These are phyloP conservation scores for Trogon surrucura DNA, from an alignment of 2,113 vertebrate genomes.

Conservation along the genomic window DNA sequence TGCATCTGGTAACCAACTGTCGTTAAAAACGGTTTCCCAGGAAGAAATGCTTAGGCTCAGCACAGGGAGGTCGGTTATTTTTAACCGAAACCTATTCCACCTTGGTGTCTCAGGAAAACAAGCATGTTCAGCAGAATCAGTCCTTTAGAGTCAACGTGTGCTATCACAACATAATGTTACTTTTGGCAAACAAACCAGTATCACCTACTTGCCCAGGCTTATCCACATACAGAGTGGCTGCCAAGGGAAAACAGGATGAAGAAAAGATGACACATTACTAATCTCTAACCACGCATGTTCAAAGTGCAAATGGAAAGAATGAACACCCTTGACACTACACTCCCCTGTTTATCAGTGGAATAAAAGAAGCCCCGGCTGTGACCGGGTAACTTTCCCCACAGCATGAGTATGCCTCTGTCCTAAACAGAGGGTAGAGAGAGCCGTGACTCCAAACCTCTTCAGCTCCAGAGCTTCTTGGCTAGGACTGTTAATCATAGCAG, in stretches of 20 bases:
- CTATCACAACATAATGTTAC: background rate
- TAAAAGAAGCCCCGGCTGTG: background rate
- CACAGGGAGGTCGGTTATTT: background rate
- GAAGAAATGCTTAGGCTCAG: background rate
- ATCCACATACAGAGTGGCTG: constrained; percentile 20
- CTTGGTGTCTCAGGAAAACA: constrained; percentile 14
- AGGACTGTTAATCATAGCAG: background rate
- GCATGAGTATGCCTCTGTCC: background rate
- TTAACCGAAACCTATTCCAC: constrained; percentile 1
- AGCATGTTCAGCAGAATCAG: background rate
- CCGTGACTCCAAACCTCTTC: background rate
- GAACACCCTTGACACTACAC: constrained; percentile 8
- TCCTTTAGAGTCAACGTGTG: background rate
- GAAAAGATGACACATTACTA: constrained; percentile 49
- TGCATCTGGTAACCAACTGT: background rate
- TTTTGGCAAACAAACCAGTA: constrained; percentile 47
- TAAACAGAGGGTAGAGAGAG: background rate
- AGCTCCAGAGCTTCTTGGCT: background rate
- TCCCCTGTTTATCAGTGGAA: background rate
- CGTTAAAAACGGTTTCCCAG: background rate
- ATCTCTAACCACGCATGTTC: constrained; percentile 13
- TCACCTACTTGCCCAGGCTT: constrained; percentile 42
- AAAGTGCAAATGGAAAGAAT: constrained; percentile 54
- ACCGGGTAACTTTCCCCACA: background rate
- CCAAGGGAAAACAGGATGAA: constrained; percentile 53